A percentile compares a stretch with the other conserved stretches of the same genome.
phyloP scores from a whole-genome alignment of 2,797 vertebrate species.

The Rhynchonycteris naso region DNA sequence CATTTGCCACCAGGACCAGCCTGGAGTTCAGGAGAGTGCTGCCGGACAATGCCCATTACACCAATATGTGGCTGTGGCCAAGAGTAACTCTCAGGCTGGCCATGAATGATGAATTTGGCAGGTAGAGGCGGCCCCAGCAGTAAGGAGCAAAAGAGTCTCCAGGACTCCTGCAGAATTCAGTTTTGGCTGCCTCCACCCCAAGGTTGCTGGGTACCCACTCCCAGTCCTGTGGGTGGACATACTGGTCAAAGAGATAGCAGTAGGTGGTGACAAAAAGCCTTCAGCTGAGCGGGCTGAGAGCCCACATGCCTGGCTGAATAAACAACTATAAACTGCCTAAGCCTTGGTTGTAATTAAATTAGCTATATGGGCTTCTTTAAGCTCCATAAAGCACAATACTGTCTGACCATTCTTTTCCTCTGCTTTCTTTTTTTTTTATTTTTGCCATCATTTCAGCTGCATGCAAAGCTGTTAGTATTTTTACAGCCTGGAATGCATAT shows the following conservation, averaged over 20 bases:
- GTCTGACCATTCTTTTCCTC: constrained; percentile 60
- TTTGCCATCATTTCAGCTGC: constrained; percentile 78
- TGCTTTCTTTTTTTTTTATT: constrained; percentile 70
- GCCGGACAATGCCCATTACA: neutral
- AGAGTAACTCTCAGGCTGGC: neutral
- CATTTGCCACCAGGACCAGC: neutral
- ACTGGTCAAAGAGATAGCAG: neutral
- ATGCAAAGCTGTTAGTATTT: constrained; percentile 81
- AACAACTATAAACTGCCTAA: constrained; percentile 75
- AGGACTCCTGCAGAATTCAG: neutral
- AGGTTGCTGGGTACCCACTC: neutral
- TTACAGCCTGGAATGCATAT: constrained; percentile 76
- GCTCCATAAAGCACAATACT: constrained; percentile 78
- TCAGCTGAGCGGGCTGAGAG: neutral
- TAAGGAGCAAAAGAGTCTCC: neutral
- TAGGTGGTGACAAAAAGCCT: neutral
- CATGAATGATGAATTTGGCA: neutral
- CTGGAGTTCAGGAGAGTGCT: neutral
- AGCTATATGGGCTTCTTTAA: constrained; percentile 70
- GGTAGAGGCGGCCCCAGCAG: neutral
- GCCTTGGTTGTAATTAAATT: constrained; percentile 70
- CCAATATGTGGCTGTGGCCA: accelerated
- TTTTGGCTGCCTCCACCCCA: neutral
- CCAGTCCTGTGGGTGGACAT: neutral
- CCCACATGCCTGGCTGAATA: constrained; percentile 60